Base-by-base conservation (phyloP, 2,797 vertebrate genomes). In the Acridotheres tristis region DNA sequence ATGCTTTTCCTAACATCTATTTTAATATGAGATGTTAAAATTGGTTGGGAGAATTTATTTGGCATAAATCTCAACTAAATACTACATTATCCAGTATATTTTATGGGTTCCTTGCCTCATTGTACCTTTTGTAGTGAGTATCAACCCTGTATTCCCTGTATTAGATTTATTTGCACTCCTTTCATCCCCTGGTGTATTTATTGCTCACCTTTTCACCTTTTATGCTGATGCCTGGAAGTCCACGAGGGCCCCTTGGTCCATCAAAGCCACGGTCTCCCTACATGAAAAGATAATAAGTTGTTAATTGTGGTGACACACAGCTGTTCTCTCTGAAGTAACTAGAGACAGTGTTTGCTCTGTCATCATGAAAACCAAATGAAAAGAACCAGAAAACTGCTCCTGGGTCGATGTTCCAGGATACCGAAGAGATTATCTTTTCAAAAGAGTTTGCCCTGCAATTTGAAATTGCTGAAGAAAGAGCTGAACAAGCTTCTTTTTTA, bases 161-260 rank as follows among this genome's bases (percentile, higher is more conserved):
- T 76, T 78, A 86, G 75, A 80, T 88, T 87, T 94, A 78, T 78
- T 88, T 86, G 74, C 68, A 80, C 65, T 84, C 73, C 75, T 48
- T 96, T 96, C 91, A 93, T 78, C 83, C 61, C 42, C 75, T 96
- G 78, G 85, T 77, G 47, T 85, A 96, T 98, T 98, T 98, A 97
- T 63, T 95, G 91, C 98, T 97, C 76, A 99, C 99, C 98, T 97
- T 99, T 94, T 99, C 98, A 97, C 98, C 99, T 98, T 99, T 99
- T 96, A 98, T 98, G 97, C 98, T 98, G 79, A 87, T 94, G 55
- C 98, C 99, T 95, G 98, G 97, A 96, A 98, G 98, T 93, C 99
- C 98, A 91, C 97, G 96, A 30, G 97, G 95, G 75, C 99, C 99
- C 96, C 98, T 99, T 29, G 98, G 98, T 71, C 98, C 99, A 59